Evolutionary conservation across 2,888 invertebrate genomes (phyloP).

Genomic region (Drosophila macrothrix): DNA sequence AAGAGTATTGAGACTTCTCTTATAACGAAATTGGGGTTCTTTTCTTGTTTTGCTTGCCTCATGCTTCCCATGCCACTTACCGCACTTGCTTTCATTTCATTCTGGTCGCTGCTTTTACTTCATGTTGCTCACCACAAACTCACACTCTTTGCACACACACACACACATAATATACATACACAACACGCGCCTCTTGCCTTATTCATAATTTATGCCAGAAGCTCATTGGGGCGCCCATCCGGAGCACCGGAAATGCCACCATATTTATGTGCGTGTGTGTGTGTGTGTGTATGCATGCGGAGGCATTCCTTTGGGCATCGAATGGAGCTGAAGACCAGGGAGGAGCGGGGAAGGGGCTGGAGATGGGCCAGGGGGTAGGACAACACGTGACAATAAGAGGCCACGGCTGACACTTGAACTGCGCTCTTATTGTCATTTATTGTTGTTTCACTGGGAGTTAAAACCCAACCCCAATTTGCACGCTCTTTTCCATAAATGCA

Average conservation of each 20-base stretch:
- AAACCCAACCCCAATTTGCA: slow-evolving; percentile 76
- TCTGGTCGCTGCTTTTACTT: slow-evolving; percentile 70
- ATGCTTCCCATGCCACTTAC: slow-evolving; percentile 21
- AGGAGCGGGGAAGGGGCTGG: neutral
- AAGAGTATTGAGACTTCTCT: slow-evolving; percentile 42
- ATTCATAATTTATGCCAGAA: slow-evolving; percentile 82
- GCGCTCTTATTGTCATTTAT: slow-evolving; percentile 79
- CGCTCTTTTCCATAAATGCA: slow-evolving; percentile 73
- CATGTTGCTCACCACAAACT: slow-evolving; percentile 66
- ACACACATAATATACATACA: slow-evolving; percentile 32
- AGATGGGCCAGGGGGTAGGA: slow-evolving; percentile 35
- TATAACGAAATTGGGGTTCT: slow-evolving; percentile 21
- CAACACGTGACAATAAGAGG: slow-evolving; percentile 80
- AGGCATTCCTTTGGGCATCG: slow-evolving; percentile 75
- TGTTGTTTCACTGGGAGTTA: slow-evolving; percentile 54
- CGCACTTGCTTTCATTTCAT: slow-evolving; percentile 78
- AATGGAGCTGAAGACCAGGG: slow-evolving; percentile 24
- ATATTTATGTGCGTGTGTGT: slow-evolving; percentile 62
- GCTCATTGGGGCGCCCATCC: slow-evolving; percentile 68
- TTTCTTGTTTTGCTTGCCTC: slow-evolving; percentile 21
- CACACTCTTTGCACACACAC: slow-evolving; percentile 42
- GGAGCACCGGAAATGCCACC: slow-evolving; percentile 75
- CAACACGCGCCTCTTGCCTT: slow-evolving; percentile 63
- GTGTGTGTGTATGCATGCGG: slow-evolving; percentile 30
- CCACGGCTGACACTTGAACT: slow-evolving; percentile 80